phyloP scores from a whole-genome alignment of 2,888 invertebrate species.

The Pecten maximus region DNA sequence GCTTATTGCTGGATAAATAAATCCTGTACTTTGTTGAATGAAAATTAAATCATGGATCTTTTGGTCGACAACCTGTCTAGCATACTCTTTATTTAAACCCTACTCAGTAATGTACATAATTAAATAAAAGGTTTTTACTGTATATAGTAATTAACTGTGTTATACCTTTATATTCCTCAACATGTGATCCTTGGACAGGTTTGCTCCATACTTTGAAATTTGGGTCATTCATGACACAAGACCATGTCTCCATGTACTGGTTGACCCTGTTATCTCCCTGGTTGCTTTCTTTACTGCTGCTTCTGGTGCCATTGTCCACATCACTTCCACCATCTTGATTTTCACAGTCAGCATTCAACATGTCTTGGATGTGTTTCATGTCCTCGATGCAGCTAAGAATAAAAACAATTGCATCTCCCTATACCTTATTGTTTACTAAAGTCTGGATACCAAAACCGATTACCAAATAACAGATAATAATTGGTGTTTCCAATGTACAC shows the following conservation, averaged over 20 bases:
- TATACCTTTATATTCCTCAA: constrained; percentile 81
- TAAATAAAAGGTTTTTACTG: too few species aligned
- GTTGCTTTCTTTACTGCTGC: not conserved
- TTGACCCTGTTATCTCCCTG: not conserved
- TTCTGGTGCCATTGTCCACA: not conserved
- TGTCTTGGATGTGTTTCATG: constrained; percentile 51
- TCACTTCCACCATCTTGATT: constrained; percentile 43
- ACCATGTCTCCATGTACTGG: constrained; percentile 72
- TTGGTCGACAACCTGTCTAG: too few species aligned
- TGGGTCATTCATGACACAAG: constrained; percentile 74
- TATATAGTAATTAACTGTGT: too few species aligned
- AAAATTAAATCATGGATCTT: too few species aligned
- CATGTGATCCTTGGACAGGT: constrained; percentile 68
- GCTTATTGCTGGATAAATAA: too few species aligned
- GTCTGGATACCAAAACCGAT: too few species aligned
- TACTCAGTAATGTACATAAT: too few species aligned
- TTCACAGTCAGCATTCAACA: constrained; percentile 47
- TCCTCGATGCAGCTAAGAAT: constrained; percentile 60
- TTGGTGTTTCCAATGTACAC: too few species aligned
- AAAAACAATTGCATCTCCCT: not conserved
- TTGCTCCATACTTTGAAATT: constrained; percentile 79
- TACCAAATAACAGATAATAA: too few species aligned
- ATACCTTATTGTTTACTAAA: not conserved
- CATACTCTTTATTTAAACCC: too few species aligned
- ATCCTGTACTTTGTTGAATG: too few species aligned